Conservation (phyloP, 1,140 invertebrate genomes). For the Eupristina koningsbergeri region DNA sequence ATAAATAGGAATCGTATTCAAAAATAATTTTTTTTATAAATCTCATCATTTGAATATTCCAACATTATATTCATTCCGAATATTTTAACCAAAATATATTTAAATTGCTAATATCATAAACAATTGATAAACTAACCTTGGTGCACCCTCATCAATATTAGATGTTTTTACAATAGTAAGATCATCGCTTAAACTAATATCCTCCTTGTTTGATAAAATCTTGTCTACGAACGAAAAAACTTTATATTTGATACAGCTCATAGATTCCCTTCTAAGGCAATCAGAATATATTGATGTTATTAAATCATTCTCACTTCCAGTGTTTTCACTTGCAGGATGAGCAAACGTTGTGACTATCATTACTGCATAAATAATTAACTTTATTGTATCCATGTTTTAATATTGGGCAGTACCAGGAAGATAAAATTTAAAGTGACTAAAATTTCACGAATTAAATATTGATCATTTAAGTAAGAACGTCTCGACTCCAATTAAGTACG, state of each 20-base stretch:
- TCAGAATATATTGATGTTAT: slow-evolving; percentile 83
- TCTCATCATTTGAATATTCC: too few relatives aligned
- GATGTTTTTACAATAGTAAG: slow-evolving; percentile 83
- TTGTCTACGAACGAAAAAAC: slow-evolving; percentile 88
- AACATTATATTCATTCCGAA: too few relatives aligned
- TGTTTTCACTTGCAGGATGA: slow-evolving; percentile 79
- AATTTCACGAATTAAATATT: not conserved
- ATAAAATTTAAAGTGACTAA: not conserved
- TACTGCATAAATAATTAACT: slow-evolving; percentile 60
- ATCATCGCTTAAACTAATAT: slow-evolving; percentile 83
- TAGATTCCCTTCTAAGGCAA: slow-evolving; percentile 85
- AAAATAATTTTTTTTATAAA: too few relatives aligned
- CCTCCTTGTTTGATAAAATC: slow-evolving; percentile 83
- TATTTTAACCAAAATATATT: too few relatives aligned
- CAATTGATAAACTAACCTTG: slow-evolving; percentile 73
- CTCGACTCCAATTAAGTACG: not conserved
- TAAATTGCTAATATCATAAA: too few relatives aligned
- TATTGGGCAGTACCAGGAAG: not conserved
- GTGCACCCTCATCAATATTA: slow-evolving; percentile 81
- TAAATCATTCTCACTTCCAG: slow-evolving; percentile 80
- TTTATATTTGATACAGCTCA: slow-evolving; percentile 87
- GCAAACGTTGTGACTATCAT: slow-evolving; percentile 74
- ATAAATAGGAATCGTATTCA: too few relatives aligned
- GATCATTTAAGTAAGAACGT: not conserved
- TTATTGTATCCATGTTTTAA: slow-evolving; percentile 54